Conservation (phyloP, 2,113 vertebrate genomes). For the Aspidoscelis tigris region DNA sequence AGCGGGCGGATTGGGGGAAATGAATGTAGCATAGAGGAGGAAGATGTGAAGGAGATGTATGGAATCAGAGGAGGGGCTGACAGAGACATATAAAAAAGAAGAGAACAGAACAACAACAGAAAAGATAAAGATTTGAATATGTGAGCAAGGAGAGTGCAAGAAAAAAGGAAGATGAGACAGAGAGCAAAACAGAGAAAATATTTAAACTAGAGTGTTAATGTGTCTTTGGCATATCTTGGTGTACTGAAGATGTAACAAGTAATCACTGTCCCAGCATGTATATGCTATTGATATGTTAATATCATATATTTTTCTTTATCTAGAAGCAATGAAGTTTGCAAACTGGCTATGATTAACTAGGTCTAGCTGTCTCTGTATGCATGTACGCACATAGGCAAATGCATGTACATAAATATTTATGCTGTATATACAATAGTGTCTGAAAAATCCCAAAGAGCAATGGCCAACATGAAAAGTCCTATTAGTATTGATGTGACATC, state of each 20-base stretch:
- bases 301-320: constrained; percentile 73
- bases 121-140: constrained; percentile 60
- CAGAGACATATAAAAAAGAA: constrained; percentile 53
- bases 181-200: constrained; percentile 33
- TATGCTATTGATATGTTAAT: constrained; percentile 80
- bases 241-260: constrained; percentile 70
- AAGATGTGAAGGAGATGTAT: constrained; percentile 47
- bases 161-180: constrained; percentile 51
- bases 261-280: constrained; percentile 80
- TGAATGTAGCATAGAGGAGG: constrained; percentile 18
- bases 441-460: constrained; percentile 60
- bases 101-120: constrained; percentile 50
- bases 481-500: constrained; percentile 50
- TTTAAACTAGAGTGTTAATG: constrained; percentile 61
- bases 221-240: constrained; percentile 54
- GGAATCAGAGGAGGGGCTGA: constrained; percentile 44
- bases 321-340: constrained; percentile 79
- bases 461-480: constrained; percentile 43
- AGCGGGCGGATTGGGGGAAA: background rate
- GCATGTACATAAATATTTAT: constrained; percentile 64
- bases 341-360: constrained; percentile 69
- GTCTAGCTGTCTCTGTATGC: constrained; percentile 48
- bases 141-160: constrained; percentile 41
- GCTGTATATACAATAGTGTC: constrained; percentile 49
- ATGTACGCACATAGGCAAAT: constrained; percentile 35